Evolutionary conservation across 30 jellyfish, hydroid and myxozoan genomes (phyloP).

Genomic region (Aurelia coerulea): DNA sequence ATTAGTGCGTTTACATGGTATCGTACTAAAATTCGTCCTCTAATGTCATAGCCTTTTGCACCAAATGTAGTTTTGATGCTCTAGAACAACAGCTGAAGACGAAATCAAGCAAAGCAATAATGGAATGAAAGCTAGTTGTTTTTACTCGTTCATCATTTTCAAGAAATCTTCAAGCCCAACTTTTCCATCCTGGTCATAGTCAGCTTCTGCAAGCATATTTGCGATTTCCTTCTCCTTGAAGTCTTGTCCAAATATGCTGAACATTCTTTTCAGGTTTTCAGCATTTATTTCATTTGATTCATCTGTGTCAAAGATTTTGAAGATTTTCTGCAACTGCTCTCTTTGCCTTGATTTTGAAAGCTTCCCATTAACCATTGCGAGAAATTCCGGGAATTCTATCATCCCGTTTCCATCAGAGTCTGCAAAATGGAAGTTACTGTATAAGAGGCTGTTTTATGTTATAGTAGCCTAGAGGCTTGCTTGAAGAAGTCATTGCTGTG

Average conservation of each 20-base stretch:
- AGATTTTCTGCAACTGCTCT: slow-evolving; percentile 28
- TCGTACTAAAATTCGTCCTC: too few species aligned
- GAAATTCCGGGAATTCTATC: slow-evolving; percentile 60
- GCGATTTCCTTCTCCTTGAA: slow-evolving; percentile 25
- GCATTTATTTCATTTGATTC: slow-evolving; percentile 48
- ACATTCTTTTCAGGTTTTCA: slow-evolving; percentile 47
- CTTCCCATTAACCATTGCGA: slow-evolving; percentile 27
- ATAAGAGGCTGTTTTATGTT: background rate
- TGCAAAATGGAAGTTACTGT: background rate
- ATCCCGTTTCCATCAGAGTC: slow-evolving; percentile 62
- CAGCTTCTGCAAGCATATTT: slow-evolving; percentile 43
- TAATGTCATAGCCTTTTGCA: too few species aligned
- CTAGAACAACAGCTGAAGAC: too few species aligned
- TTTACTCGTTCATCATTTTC: slow-evolving; percentile 29
- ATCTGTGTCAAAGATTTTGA: slow-evolving; percentile 47
- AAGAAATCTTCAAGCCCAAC: slow-evolving; percentile 32
- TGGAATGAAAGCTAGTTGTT: too few species aligned
- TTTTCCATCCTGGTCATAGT: slow-evolving; percentile 53
- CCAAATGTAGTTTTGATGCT: too few species aligned
- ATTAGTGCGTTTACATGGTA: too few species aligned
- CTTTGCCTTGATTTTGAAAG: slow-evolving; percentile 8
- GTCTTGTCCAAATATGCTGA: slow-evolving; percentile 43
- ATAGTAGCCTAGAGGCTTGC: too few species aligned
- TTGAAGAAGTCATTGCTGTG: too few species aligned
- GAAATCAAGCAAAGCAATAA: too few species aligned